Conservation (phyloP, 2,113 vertebrate species). For the Dendropsophus ebraccatus region DNA sequence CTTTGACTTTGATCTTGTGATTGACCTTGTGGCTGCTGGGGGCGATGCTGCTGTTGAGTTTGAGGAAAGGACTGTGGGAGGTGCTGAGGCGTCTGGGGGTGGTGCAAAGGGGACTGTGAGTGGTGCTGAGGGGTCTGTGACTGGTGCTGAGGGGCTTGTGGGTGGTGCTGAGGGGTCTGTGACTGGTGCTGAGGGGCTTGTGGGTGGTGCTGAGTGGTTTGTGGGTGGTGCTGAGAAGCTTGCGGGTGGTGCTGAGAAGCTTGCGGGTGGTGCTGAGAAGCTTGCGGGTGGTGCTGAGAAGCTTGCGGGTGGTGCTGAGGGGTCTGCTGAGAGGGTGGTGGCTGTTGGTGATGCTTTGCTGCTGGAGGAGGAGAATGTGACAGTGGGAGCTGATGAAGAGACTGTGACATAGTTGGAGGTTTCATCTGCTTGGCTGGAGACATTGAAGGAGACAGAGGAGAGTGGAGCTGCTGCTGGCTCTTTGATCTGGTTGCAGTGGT, state of each 20-base stretch:
- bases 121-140: constrained; percentile 42
- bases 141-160: background rate
- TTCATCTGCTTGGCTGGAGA: constrained; percentile 78
- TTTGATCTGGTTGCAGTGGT: constrained; percentile 95
- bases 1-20: constrained; percentile 43
- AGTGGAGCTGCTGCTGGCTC: constrained; percentile 95
- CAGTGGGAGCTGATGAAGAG: constrained; percentile 59
- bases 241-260: background rate
- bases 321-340: constrained; percentile 18
- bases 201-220: too few species aligned
- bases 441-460: constrained; percentile 80
- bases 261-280: too few species aligned
- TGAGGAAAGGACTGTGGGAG: constrained; percentile 65
- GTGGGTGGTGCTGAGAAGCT: too few species aligned
- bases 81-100: too few species aligned
- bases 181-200: constrained; percentile 49
- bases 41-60: constrained; percentile 60
- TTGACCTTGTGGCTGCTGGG: constrained; percentile 59
- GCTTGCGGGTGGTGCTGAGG: constrained; percentile 17
- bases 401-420: constrained; percentile 64
- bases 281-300: constrained; percentile 45
- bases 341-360: constrained; percentile 1
- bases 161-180: constrained; percentile 58
- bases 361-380: background rate
- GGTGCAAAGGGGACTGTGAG: constrained; percentile 40